Evolutionary conservation across 2,797 vertebrate genomes (phyloP).

Genomic region (Myotis daubentonii): DNA sequence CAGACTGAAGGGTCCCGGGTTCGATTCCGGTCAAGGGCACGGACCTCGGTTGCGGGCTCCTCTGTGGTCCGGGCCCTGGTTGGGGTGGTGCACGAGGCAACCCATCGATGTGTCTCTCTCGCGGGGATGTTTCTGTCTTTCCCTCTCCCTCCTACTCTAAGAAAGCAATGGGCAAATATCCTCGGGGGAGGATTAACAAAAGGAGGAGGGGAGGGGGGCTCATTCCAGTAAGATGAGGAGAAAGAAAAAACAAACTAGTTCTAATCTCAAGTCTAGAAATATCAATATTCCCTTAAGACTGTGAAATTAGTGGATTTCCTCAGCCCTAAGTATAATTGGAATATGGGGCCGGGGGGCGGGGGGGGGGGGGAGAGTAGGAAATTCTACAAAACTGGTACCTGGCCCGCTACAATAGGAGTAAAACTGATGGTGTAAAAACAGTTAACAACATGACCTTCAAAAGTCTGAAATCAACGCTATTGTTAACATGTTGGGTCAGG

Average conservation of each 20-base stretch:
- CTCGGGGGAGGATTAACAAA: too few species aligned
- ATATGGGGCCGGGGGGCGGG: too few species aligned
- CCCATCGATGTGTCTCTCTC: too few species aligned
- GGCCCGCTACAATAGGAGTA: background rate
- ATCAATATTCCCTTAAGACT: background rate
- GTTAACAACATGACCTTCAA: background rate
- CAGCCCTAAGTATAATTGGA: background rate
- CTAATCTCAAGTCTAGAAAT: slow-evolving; percentile 27
- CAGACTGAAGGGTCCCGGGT: too few species aligned
- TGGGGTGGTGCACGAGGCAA: too few species aligned
- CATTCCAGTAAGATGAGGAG: background rate
- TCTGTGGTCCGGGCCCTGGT: too few species aligned
- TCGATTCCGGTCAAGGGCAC: too few species aligned
- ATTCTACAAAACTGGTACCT: background rate
- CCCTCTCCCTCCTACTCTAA: too few species aligned
- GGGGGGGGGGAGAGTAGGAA: background rate
- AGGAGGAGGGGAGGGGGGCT: too few species aligned
- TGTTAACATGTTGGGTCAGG: slow-evolving; percentile 6
- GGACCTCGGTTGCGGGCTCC: too few species aligned
- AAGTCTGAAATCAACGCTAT: background rate
- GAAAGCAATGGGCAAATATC: too few species aligned
- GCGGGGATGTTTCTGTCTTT: too few species aligned
- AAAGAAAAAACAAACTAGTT: background rate
- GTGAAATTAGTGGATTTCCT: background rate
- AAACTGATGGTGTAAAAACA: background rate